Evolutionary conservation across 2,888 invertebrate genomes (phyloP), one percentile per base, ranked within the genome.

Genomic region (Molorchus minor): DNA sequence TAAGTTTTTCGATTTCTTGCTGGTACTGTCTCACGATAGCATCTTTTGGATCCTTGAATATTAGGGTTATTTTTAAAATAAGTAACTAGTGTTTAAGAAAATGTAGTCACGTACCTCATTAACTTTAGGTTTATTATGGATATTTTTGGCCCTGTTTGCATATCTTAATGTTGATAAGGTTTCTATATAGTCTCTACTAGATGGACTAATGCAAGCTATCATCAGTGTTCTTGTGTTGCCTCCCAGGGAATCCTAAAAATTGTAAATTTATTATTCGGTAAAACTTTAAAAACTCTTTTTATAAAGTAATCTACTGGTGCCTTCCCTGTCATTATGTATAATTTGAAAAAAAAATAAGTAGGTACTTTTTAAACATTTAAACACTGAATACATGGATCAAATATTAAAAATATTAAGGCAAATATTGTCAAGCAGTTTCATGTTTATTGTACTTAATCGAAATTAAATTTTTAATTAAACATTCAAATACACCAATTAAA

Each of bases 141-240:
- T 94, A 75, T 92, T 93, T 79, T 94, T 92, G 3, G 94, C 94
- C 56, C 93, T 82, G 70, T 92, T 92, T 0, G 94, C 94, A 78
- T 94, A 94, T 41, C 93, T 82, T 13, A 94, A 79, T 0, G 94
- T 94, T 12, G 90, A 92, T 12, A 94, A 79, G 0, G 93, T 92
- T 80, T 94, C 94, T 62, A 92, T 91, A 66, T 92, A 93, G 75
- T 93, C 93, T 71, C 88, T 86, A 74, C 91, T 90, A 1, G 92
- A 90, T 0, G 93, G 93, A 16, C 92, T 92, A 1, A 94, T 81
- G 75, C 93, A 93, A 0, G 93, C 93, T 46, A 93, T 88, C 94
- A 95, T 95, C 46, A 95, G 77, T 0, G 94, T 95, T 75, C 93
- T 90, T 0, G 94, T 93, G 76, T 95, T 95, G 0, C 94, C 94